Percentiles rank a stretch among this genome's conserved stretches.
Evolutionary conservation across 2,113 vertebrate genomes (phyloP).

Genomic region (Thryonomys swinderianus): DNA sequence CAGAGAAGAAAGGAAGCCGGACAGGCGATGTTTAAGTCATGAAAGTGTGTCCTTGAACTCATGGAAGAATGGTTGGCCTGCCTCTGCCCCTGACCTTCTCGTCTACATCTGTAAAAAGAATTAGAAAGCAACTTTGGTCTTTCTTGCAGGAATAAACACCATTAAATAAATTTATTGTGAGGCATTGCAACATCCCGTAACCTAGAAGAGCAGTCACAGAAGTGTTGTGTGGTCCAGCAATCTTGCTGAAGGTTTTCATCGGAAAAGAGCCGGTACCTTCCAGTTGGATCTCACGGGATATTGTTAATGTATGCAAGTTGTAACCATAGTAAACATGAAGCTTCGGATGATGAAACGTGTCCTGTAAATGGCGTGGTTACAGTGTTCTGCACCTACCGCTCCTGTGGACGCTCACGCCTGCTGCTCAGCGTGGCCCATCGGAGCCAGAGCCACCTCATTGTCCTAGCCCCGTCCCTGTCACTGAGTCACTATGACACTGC

Average conservation of each 20-base stretch:
- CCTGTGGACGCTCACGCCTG: background rate
- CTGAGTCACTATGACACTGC: background rate
- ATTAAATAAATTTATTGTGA: constrained; percentile 24
- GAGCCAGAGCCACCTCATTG: background rate
- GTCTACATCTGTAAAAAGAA: background rate
- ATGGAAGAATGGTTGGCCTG: background rate
- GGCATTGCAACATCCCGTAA: background rate
- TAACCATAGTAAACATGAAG: background rate
- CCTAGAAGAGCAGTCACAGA: background rate
- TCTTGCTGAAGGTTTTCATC: background rate
- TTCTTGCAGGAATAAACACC: constrained; percentile 51
- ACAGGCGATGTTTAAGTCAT: background rate
- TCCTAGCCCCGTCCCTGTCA: background rate
- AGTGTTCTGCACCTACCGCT: background rate
- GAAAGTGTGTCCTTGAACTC: background rate
- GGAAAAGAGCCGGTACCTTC: background rate
- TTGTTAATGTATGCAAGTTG: background rate
- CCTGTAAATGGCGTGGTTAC: background rate
- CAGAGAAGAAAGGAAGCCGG: background rate
- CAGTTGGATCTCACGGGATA: background rate
- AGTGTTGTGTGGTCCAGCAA: background rate
- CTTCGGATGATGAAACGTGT: background rate
- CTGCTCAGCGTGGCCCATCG: fast-evolving
- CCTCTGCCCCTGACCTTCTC: background rate
- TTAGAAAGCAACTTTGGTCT: constrained; percentile 11